Percentiles rank a stretch among this genome's conserved stretches.
Conservation (phyloP, 2,113 vertebrate species). For the Oceanodroma tethys region DNA sequence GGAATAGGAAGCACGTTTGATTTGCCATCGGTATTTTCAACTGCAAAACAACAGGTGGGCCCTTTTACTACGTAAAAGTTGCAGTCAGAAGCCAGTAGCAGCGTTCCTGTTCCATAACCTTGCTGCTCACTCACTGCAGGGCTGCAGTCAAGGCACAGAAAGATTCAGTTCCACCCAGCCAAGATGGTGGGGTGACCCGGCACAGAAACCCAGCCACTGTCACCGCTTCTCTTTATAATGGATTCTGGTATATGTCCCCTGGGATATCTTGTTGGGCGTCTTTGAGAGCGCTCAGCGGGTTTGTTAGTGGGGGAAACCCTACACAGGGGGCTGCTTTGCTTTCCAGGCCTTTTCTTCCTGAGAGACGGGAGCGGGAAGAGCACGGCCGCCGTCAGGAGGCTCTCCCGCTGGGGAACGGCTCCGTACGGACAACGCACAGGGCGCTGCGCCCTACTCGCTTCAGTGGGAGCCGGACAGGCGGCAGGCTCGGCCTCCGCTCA, state of each 20-base stretch:
- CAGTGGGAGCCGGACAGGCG: too few relatives aligned
- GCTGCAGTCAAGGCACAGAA: background rate
- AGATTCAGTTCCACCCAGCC: background rate
- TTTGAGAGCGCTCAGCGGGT: background rate
- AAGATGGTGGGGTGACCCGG: background rate
- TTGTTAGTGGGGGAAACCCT: background rate
- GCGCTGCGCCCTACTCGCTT: background rate
- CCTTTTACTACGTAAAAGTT: fast-evolving
- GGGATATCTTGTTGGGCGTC: fast-evolving
- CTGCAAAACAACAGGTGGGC: background rate
- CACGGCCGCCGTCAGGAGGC: background rate
- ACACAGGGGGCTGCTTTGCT: background rate
- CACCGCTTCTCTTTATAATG: fast-evolving
- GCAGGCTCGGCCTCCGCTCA: background rate
- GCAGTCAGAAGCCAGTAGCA: background rate
- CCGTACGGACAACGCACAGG: too few relatives aligned
- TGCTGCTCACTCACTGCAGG: background rate
- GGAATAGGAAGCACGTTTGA: background rate
- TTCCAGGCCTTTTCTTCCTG: background rate
- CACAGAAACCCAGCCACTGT: background rate
- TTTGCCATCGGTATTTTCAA: background rate
- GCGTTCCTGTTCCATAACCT: background rate
- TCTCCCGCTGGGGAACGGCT: background rate
- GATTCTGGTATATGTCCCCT: fast-evolving
- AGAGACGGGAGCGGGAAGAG: background rate